Conservation (phyloP, 2,113 vertebrate genomes). For the Mystacornis crossleyi region DNA sequence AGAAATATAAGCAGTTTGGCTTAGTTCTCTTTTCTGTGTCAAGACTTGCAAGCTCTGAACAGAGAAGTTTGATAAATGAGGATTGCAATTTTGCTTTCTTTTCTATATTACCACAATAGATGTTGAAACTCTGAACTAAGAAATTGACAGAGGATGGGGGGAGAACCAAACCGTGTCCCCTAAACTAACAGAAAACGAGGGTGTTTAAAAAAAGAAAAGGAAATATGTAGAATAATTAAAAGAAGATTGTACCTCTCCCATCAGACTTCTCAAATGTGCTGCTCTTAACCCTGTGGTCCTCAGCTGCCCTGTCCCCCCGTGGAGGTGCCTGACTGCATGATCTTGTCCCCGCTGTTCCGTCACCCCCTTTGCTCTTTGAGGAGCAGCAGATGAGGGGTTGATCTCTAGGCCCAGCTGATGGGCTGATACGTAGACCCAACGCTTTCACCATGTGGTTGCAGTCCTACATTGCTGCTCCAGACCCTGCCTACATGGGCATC, state of each 20-base stretch:
- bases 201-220: neutral
- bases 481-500: neutral
- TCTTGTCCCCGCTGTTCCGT: neutral
- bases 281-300: neutral
- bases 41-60: neutral
- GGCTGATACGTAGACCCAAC: neutral
- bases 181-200: neutral
- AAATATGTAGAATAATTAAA: neutral
- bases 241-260: neutral
- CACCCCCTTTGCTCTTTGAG: neutral
- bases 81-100: neutral
- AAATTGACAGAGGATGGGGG: neutral
- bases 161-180: neutral
- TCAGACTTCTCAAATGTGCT: neutral
- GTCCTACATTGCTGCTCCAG: neutral
- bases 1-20: fast-evolving
- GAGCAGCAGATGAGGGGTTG: neutral
- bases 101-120: neutral
- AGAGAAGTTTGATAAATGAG: neutral
- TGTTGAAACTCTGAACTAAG: neutral
- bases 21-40: neutral
- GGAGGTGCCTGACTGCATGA: neutral
- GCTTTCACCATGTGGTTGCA: neutral
- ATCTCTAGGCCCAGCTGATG: neutral
- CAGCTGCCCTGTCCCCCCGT: neutral